Evolutionary conservation across 2,797 vertebrate genomes (phyloP).

Genomic region (Onychomys leucogaster): DNA sequence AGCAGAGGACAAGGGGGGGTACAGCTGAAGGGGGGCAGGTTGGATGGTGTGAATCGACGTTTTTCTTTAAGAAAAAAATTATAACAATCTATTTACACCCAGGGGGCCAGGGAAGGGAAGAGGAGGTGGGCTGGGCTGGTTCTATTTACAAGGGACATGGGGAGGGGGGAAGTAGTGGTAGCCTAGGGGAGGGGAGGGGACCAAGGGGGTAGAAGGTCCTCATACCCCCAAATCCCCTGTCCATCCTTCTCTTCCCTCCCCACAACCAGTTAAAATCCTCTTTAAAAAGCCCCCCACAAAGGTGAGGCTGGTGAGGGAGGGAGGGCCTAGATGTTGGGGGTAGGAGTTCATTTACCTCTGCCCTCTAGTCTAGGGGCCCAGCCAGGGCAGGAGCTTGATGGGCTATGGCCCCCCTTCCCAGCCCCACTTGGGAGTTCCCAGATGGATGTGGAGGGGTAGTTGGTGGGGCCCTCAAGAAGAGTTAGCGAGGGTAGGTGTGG

Average conservation of each 20-base stretch:
- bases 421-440: slow-evolving; percentile 69
- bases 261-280: slow-evolving; percentile 83
- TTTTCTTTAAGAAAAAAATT: slow-evolving; percentile 88
- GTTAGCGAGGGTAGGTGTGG: slow-evolving; percentile 93
- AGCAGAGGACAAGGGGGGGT: slow-evolving; percentile 55
- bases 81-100: slow-evolving; percentile 88
- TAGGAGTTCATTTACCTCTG: slow-evolving; percentile 77
- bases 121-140: slow-evolving; percentile 72
- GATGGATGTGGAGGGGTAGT: slow-evolving; percentile 69
- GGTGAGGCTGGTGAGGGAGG: slow-evolving; percentile 76
- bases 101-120: slow-evolving; percentile 32
- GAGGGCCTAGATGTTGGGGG: slow-evolving; percentile 64
- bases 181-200: slow-evolving; percentile 67
- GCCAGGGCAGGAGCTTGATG: slow-evolving; percentile 76
- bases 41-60: slow-evolving; percentile 82
- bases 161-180: neutral
- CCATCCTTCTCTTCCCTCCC: slow-evolving; percentile 79
- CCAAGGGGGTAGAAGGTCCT: slow-evolving; percentile 72
- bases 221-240: slow-evolving; percentile 62
- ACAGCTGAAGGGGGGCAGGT: slow-evolving; percentile 61
- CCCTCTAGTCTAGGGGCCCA: slow-evolving; percentile 78
- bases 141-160: slow-evolving; percentile 82
- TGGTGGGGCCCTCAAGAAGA: slow-evolving; percentile 91
- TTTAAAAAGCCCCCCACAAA: slow-evolving; percentile 80
- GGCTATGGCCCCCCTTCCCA: slow-evolving; percentile 76